Evolutionary conservation across 2,797 vertebrate species (phyloP), one percentile per base, ranked within the genome.

Genomic region (Ptychobarbus kaznakovi): DNA sequence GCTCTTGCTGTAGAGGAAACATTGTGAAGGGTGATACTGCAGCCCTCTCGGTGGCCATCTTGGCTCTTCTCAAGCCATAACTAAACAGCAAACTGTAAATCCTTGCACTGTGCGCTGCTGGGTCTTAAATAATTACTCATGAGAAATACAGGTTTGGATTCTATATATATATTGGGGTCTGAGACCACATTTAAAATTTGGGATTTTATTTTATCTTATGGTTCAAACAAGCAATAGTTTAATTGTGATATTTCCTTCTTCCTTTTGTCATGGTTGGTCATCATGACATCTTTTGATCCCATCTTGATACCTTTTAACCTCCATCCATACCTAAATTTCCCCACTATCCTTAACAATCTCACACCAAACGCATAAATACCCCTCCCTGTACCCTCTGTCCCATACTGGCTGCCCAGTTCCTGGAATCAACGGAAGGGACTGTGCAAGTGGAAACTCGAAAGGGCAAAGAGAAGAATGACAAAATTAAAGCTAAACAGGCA

Each of bases 401-500:
- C 89, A 80, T 88, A 89, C 80, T 86, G 87, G 91, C 94, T 94
- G 92, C 92, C 95, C 92, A 98, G 97, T 98, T 97, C 97, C 96
- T 99, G 94, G 93, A 97, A 95, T 96, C 97, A 89, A 95, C 91
- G 92, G 94, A 93, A 91, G 93, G 92, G 90, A 93, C 89, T 94
- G 94, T 96, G 89, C 93, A 94, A 88, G 86, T 95, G 93, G 96
- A 97, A 93, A 94, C 96, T 91, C 94, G 91, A 94, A 95, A 96
- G 94, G 93, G 93, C 93, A 94, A 93, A 91, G 61, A 94, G 93
- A 96, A 94, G 94, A 95, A 95, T 96, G 95, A 95, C 90, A 96
- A 95, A 94, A 94, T 94, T 94, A 95, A 94, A 92, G 93, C 93
- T 94, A 97, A 96, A 93, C 96, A 97, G 96, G 97, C 98, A 96